phyloP scores from a whole-genome alignment of 2,113 vertebrate species.

The Rana temporaria region DNA sequence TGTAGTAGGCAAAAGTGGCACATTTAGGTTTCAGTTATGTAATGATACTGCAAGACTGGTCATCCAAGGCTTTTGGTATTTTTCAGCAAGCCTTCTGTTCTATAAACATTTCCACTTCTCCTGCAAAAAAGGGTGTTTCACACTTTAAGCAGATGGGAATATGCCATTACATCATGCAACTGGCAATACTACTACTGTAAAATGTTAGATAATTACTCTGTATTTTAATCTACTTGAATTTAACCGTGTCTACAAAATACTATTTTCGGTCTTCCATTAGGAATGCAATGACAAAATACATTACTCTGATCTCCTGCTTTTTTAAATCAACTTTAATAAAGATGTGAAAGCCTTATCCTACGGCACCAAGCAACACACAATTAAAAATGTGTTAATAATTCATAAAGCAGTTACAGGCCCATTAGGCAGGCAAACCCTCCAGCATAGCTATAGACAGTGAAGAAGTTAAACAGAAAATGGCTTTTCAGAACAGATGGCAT shows the following conservation, averaged over 20 bases:
- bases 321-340: conserved; percentile 44
- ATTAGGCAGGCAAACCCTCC: conserved; percentile 51
- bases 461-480: conserved; percentile 42
- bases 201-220: too few species aligned
- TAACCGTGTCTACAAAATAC: background rate
- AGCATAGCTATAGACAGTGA: conserved; percentile 16
- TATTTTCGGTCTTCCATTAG: conserved; percentile 3
- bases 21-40: too few species aligned
- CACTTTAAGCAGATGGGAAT: too few species aligned
- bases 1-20: too few species aligned
- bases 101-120: too few species aligned
- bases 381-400: conserved; percentile 58
- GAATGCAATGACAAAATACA: conserved; percentile 26
- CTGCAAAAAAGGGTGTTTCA: too few species aligned
- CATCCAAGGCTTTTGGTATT: too few species aligned
- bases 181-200: too few species aligned
- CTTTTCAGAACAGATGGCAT: conserved; percentile 47
- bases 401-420: conserved; percentile 52
- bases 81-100: too few species aligned
- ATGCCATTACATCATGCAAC: too few species aligned
- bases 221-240: too few species aligned
- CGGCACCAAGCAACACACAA: conserved; percentile 48
- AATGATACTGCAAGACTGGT: too few species aligned
- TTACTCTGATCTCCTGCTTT: conserved; percentile 31
- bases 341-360: conserved; percentile 44